These are phyloP conservation scores for Artibeus jamaicensis DNA, from an alignment of 2,797 vertebrate species.

Conservation along the genomic window DNA sequence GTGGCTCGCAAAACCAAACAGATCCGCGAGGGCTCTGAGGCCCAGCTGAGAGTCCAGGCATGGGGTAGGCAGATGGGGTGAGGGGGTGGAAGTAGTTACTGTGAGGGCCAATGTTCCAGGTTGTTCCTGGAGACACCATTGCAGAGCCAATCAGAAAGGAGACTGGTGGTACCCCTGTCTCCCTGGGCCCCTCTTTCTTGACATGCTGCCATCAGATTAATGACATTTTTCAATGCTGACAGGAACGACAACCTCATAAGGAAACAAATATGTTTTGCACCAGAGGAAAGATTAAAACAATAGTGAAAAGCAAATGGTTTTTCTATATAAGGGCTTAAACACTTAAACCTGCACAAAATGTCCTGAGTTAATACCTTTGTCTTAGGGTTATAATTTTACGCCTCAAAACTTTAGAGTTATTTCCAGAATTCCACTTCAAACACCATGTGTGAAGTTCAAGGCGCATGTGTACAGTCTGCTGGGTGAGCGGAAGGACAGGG, in stretches of 20 bases:
- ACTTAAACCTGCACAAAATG: background rate
- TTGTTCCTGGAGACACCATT: background rate
- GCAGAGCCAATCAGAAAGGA: background rate
- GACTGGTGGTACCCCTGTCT: accelerated
- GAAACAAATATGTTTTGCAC: background rate
- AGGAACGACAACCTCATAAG: background rate
- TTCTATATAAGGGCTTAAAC: background rate
- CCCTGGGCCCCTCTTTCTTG: background rate
- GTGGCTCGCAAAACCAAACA: background rate
- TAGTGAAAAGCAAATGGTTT: background rate
- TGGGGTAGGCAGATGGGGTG: accelerated
- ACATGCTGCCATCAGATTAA: background rate
- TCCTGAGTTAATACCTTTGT: slow-evolving; percentile 1
- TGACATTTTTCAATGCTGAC: background rate
- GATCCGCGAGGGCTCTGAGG: accelerated
- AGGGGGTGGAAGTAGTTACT: background rate
- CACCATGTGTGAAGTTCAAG: background rate
- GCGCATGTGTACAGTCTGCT: background rate
- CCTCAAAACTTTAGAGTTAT: background rate
- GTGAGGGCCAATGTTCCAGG: background rate
- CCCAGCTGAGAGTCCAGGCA: accelerated
- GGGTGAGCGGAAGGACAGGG: background rate
- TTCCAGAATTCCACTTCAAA: slow-evolving; percentile 40
- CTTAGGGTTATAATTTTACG: background rate
- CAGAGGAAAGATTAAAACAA: background rate